Evolutionary conservation across 2,797 vertebrate genomes (phyloP).

Genomic region (Poeciliopsis paucimaculata): DNA sequence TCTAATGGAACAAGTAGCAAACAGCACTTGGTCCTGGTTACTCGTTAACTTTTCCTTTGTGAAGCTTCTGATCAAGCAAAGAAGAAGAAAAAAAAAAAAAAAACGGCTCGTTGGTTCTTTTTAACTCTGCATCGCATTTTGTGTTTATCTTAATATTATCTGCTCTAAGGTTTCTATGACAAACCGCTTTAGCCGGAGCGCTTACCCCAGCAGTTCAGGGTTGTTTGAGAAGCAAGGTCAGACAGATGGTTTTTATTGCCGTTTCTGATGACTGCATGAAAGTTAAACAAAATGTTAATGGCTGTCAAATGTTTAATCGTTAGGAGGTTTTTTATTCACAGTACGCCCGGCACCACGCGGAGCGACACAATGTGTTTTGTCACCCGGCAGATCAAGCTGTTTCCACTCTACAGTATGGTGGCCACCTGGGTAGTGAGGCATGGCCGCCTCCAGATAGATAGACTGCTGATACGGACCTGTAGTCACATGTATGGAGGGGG

Average conservation of each 20-base stretch:
- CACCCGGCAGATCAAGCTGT: conserved; percentile 58
- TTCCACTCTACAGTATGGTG: conserved; percentile 55
- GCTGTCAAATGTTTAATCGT: conserved; percentile 23
- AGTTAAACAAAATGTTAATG: conserved; percentile 26
- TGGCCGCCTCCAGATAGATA: conserved; percentile 59
- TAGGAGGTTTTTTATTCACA: conserved; percentile 32
- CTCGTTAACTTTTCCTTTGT: neutral
- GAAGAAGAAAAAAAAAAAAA: neutral
- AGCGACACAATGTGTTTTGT: conserved; percentile 49
- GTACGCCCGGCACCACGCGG: conserved; percentile 30
- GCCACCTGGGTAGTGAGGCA: conserved; percentile 61
- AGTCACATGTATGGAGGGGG: conserved; percentile 33
- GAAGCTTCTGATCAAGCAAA: neutral
- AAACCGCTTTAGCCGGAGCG: neutral
- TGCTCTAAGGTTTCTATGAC: neutral
- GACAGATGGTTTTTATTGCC: conserved; percentile 4
- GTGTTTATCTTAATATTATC: neutral
- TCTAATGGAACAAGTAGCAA: neutral
- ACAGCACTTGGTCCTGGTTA: neutral
- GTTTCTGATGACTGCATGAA: neutral
- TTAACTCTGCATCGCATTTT: neutral
- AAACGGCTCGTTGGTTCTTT: neutral
- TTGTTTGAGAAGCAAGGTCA: neutral
- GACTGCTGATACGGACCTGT: conserved; percentile 53
- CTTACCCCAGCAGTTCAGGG: neutral